Evolutionary conservation across 2,888 invertebrate genomes (phyloP).

Genomic region (Synanthedon tipuliformis): DNA sequence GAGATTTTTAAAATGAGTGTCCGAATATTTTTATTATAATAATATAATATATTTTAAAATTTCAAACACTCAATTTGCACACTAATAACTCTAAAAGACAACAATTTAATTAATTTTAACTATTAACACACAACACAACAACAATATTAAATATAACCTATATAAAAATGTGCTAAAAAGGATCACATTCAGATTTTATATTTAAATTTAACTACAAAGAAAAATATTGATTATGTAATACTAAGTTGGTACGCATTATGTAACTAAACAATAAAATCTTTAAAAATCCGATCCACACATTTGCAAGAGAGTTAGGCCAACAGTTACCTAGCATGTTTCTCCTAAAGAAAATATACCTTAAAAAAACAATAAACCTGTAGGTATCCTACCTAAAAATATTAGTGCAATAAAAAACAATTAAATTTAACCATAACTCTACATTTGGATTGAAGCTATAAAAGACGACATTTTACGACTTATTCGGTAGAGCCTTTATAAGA

Average conservation of each 20-base stretch:
- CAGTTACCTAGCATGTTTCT: too few species aligned
- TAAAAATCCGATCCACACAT: too few species aligned
- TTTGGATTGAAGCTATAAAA: too few species aligned
- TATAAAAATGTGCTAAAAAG: neutral
- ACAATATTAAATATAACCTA: slow-evolving; percentile 10
- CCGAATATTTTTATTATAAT: neutral
- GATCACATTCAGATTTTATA: neutral
- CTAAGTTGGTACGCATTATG: neutral
- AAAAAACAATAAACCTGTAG: too few species aligned
- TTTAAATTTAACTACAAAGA: slow-evolving; percentile 1
- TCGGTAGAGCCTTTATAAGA: too few species aligned
- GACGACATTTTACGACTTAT: too few species aligned
- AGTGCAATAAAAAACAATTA: too few species aligned
- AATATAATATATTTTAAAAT: neutral
- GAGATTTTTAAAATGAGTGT: neutral
- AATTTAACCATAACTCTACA: too few species aligned
- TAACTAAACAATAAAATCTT: too few species aligned
- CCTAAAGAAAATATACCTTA: too few species aligned
- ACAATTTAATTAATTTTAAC: slow-evolving; percentile 19
- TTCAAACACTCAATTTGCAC: neutral
- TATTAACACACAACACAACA: slow-evolving; percentile 43
- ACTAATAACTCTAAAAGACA: neutral
- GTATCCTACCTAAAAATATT: too few species aligned
- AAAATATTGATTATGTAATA: slow-evolving; percentile 1
- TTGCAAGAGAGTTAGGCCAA: too few species aligned